Base-by-base conservation (phyloP, 2,797 vertebrate genomes). In the Gobio occitaniae region DNA sequence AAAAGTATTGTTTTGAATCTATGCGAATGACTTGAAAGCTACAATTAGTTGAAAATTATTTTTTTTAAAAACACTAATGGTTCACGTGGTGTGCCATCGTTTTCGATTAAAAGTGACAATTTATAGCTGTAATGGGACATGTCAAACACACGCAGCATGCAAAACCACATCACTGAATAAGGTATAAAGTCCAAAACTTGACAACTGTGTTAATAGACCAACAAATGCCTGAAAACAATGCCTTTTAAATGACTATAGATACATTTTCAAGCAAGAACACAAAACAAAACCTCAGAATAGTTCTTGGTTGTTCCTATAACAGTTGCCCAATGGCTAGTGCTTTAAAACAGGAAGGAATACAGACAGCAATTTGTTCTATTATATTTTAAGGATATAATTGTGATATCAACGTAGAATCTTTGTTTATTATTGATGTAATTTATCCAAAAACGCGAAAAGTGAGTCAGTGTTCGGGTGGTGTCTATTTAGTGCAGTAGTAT, bases 391-490 rank as follows among this genome's bases (percentile, higher is more conserved):
- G 0, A 6, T 29, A 36, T 48, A 21, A 29, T 19, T 16, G 44
- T 65, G 6, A 32, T 8, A 19, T 50, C 2, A 2, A 65, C 4
- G 25, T 13, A 32, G 25, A 48, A 19, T 8, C 13, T 6, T 19
- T 32, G 16, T 44, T 56, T 2, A 1, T 50, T 16, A 36, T 36
- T 32, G 2, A 65, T 16, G 2, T n/a, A 12, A 50, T 38, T 38
- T 16, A 17, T n/a, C 59, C 16, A 66, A 25, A 83, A 54, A 36
- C 75, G 17, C 21, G 11, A 50, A 21, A 63, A 4, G 19, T 15
- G 21, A 29, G 38, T 17, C 36, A 41, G 25, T 79, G 77, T 32
- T 36, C n/a, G 65, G 74, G 82, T 54, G 36, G 59, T 77, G 82
- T 75, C 69, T 21, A 16, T 63, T 32, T 19, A 21, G 32, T n/a